Percentiles rank a stretch among this genome's conserved stretches.
phyloP scores from a whole-genome alignment of 2,113 vertebrate species.

The Nicator chloris region DNA sequence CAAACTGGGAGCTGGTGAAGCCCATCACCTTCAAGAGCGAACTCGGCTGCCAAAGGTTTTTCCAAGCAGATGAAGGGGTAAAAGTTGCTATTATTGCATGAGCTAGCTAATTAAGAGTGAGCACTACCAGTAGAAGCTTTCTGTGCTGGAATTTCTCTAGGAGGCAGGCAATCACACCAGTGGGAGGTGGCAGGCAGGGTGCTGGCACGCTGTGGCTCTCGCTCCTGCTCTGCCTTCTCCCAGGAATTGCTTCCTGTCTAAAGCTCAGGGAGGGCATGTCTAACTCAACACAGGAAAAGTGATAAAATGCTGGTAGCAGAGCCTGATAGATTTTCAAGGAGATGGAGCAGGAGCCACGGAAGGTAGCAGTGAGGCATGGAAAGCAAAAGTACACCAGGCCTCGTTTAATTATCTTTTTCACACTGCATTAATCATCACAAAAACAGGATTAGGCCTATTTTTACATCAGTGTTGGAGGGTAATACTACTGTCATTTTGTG shows the following conservation, averaged over 20 bases:
- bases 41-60: neutral
- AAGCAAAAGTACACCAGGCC: constrained; percentile 69
- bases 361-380: constrained; percentile 53
- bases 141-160: neutral
- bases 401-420: constrained; percentile 76
- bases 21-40: neutral
- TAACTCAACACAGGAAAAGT: neutral
- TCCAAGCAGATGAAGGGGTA: neutral
- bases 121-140: neutral
- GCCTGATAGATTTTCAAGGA: constrained; percentile 59
- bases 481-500: constrained; percentile 67
- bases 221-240: neutral
- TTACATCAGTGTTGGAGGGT: constrained; percentile 64
- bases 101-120: neutral
- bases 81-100: neutral
- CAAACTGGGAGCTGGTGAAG: neutral
- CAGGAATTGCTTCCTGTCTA: neutral
- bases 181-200: neutral
- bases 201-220: neutral
- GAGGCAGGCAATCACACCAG: neutral
- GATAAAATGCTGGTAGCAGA: constrained; percentile 26
- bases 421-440: constrained; percentile 75
- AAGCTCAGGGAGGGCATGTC: neutral
- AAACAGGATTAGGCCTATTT: constrained; percentile 70
- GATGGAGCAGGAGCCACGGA: constrained; percentile 44